Evolutionary conservation across 2,113 vertebrate species (phyloP), one percentile per base, ranked within the genome.

Genomic region (Rattus rattus): DNA sequence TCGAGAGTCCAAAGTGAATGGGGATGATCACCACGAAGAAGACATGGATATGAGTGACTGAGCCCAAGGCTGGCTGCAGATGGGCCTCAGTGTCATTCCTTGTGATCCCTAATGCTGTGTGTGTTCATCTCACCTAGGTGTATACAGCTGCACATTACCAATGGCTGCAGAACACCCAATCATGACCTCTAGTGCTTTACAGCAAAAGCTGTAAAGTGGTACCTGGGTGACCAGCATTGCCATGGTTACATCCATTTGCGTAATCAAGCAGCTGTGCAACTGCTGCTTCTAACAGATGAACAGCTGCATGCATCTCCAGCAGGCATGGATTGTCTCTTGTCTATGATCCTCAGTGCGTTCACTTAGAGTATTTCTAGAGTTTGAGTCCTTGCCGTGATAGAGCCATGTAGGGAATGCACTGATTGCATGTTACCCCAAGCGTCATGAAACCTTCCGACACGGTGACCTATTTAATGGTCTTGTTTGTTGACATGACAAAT

Each of bases 31-130:
- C 97, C 99, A 99, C 17, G 99, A 99, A 85, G 99, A 99, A 97
- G 99, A 99, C 98, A 99, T 99, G 99, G 99, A 99, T 96, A 99
- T 99, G 99, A 99, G 99, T 81, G 99, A 99, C 98, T 99, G 98
- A 99, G 56, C 30, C 19, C 85, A 59, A 69, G 5, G 80, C 36
- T 92, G 17, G 67, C 97, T 96, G 97, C 96, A 83, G 54, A 92
- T 93, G 52, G 97, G 98, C 97, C 85, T 97, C 96, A 39, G 98
- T 98, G 97, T 98, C 98, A 97, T 98, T 98, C 98, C 98, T 88
- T 98, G 98, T 98, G 98, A 97, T 98, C 98, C 98, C 98, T 98
- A 97, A 96, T 87, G 99, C 99, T 99, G 99, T 98, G 97, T 96
- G 98, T 96, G 98, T 98, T 98, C 98, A 98, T 98, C 99, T 99